Conservation (phyloP, 1,140 invertebrate genomes). For the Papilio machaon region DNA sequence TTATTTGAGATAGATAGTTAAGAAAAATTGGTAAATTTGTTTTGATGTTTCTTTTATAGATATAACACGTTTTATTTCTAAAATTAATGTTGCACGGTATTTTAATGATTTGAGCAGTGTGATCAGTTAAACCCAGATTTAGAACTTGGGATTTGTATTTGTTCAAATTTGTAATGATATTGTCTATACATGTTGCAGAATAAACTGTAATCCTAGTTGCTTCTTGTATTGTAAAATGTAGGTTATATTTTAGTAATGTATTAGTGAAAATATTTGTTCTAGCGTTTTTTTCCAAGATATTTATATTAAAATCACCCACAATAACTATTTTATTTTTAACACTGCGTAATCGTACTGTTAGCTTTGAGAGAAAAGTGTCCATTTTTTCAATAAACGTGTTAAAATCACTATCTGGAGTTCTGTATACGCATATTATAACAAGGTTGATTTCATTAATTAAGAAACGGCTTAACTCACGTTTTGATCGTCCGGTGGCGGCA, state of each 20-base stretch:
- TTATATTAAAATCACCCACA: neutral
- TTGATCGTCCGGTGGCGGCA: no score
- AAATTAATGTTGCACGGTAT: no score
- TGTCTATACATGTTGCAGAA: no score
- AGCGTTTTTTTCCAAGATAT: neutral
- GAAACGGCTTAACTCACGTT: no score
- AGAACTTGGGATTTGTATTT: neutral
- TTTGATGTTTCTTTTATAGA: no score
- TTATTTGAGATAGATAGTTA: no score
- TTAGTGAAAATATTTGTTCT: conserved; percentile 2
- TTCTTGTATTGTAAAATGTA: neutral
- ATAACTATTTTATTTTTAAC: neutral
- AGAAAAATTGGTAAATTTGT: no score
- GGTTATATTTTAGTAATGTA: conserved; percentile 15
- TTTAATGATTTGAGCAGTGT: no score
- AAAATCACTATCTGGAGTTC: conserved; percentile 20
- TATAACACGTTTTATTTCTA: no score
- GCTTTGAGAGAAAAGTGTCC: neutral
- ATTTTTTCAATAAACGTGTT: conserved; percentile 11
- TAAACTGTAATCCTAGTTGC: conserved; percentile 1
- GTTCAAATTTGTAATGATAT: conserved; percentile 4
- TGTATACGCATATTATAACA: neutral
- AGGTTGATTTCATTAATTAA: neutral
- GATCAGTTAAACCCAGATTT: neutral
- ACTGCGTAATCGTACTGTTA: neutral